A percentile compares a stretch with the other conserved stretches of the same genome.
Conservation (phyloP, 2,113 vertebrate genomes). For the Grallaria varia region DNA sequence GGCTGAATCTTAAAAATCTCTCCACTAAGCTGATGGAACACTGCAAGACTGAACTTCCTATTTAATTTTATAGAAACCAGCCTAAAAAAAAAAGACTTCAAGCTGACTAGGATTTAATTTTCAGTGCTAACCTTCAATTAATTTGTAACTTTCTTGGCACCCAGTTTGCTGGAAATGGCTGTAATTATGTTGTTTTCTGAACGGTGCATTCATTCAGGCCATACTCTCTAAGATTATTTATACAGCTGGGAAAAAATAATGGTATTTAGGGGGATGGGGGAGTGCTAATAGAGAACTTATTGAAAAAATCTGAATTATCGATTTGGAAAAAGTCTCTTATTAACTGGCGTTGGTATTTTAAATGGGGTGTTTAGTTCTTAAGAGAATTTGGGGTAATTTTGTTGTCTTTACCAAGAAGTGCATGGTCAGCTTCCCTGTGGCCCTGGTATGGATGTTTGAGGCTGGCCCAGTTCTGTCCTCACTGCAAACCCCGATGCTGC, state of each 20-base stretch:
- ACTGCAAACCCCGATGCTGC: slow-evolving; percentile 23
- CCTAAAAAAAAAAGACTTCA: slow-evolving; percentile 75
- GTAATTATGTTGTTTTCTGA: slow-evolving; percentile 83
- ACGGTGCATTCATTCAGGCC: slow-evolving; percentile 73
- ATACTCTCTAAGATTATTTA: slow-evolving; percentile 75
- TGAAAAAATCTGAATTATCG: slow-evolving; percentile 63
- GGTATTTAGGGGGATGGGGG: slow-evolving; percentile 63
- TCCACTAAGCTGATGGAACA: slow-evolving; percentile 42
- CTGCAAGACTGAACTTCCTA: slow-evolving; percentile 56
- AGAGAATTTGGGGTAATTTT: slow-evolving; percentile 58
- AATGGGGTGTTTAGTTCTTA: slow-evolving; percentile 46
- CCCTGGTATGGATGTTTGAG: slow-evolving; percentile 56
- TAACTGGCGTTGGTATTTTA: slow-evolving; percentile 41
- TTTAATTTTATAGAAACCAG: slow-evolving; percentile 72
- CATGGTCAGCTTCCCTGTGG: slow-evolving; percentile 45
- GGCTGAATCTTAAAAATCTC: slow-evolving; percentile 61
- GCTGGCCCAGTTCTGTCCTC: slow-evolving; percentile 11
- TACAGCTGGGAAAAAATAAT: slow-evolving; percentile 76
- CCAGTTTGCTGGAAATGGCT: slow-evolving; percentile 73
- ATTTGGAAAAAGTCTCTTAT: slow-evolving; percentile 48
- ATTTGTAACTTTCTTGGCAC: slow-evolving; percentile 83
- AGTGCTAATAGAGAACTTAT: slow-evolving; percentile 69
- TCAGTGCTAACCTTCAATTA: slow-evolving; percentile 83
- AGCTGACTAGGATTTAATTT: slow-evolving; percentile 80
- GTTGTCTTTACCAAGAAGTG: slow-evolving; percentile 56